Evolutionary conservation across 1,140 invertebrate species (phyloP).

Genomic region (Lamellibrachia luymesi): DNA sequence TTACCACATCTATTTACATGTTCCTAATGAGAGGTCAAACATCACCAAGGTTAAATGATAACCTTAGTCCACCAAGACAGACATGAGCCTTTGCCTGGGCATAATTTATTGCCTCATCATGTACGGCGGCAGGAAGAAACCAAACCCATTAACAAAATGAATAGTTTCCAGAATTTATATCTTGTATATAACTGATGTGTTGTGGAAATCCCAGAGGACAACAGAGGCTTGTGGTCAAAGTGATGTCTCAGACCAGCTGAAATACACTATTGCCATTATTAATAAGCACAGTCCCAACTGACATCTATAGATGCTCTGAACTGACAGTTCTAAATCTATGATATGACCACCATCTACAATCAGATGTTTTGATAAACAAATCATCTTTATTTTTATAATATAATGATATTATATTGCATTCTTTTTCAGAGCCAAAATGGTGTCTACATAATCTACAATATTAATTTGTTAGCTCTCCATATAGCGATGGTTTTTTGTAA

Average conservation of each 20-base stretch:
- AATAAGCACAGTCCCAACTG: neutral
- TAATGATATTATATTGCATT: neutral
- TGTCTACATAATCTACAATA: too few species aligned
- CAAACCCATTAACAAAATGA: neutral
- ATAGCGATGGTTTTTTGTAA: too few species aligned
- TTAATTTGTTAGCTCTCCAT: too few species aligned
- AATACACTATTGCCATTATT: neutral
- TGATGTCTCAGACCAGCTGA: neutral
- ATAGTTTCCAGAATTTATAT: conserved; percentile 6
- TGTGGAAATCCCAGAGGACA: neutral
- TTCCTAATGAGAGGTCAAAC: neutral
- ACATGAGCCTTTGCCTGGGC: neutral
- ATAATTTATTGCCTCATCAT: neutral
- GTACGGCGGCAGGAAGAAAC: neutral
- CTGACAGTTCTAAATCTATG: neutral
- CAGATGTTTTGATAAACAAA: neutral
- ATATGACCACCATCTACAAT: neutral
- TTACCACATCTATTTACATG: neutral
- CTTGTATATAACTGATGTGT: conserved; percentile 1
- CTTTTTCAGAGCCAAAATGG: too few species aligned
- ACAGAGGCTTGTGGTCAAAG: neutral
- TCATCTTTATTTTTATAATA: neutral
- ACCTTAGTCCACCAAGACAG: neutral
- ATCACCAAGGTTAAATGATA: neutral
- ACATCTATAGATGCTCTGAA: neutral